Percentiles rank a stretch among this genome's conserved stretches.
Conservation (phyloP, 2,888 invertebrate genomes). For the Pantelozetes paolii region DNA sequence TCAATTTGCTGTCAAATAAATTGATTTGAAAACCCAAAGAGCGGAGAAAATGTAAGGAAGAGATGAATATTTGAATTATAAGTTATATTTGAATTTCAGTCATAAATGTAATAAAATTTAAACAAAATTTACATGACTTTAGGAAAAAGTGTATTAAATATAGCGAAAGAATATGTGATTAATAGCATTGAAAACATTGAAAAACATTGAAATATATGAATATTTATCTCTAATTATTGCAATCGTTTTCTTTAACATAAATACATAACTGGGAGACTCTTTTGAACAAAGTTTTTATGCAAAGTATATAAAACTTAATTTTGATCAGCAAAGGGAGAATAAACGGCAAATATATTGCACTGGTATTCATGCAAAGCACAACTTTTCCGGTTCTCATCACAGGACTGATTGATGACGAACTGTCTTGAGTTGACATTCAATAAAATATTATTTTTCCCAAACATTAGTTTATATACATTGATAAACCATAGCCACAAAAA, state of each 20-base stretch:
- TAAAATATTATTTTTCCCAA: slow-evolving; percentile 2
- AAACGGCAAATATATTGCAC: not conserved
- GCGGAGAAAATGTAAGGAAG: not conserved
- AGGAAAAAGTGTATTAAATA: not conserved
- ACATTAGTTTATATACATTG: slow-evolving; percentile 1
- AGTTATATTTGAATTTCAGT: not conserved
- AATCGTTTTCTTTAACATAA: not conserved
- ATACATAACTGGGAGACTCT: not conserved
- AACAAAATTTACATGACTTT: not conserved
- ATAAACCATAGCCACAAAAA: not conserved
- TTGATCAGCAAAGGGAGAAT: not conserved
- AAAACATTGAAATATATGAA: too few relatives aligned
- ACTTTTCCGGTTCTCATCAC: slow-evolving; percentile 24
- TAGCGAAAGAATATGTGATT: not conserved
- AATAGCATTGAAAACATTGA: slow-evolving; percentile 5
- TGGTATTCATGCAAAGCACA: slow-evolving; percentile 8
- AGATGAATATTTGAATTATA: not conserved
- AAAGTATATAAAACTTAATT: not conserved
- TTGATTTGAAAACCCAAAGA: not conserved
- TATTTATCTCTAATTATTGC: slow-evolving; percentile 1
- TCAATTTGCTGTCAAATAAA: too few relatives aligned
- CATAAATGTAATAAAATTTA: not conserved
- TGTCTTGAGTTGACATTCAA: slow-evolving; percentile 18
- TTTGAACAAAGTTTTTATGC: not conserved
- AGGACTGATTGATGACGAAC: slow-evolving; percentile 4